These are phyloP conservation scores for Netelia virgata DNA, from an alignment of 2,888 invertebrate species.

Conservation along the genomic window DNA sequence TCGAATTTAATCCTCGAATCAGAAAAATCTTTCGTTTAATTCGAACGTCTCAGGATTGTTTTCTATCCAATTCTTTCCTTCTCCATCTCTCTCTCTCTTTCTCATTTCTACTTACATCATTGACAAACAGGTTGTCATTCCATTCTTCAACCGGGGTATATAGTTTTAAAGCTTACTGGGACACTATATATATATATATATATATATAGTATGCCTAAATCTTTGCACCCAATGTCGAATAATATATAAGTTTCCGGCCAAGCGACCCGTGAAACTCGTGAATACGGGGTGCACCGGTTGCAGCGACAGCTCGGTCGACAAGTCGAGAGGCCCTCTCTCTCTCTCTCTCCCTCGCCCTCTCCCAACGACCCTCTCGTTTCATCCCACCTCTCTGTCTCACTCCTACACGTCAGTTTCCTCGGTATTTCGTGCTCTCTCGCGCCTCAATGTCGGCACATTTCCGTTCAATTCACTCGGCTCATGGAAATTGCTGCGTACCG, in stretches of 20 bases:
- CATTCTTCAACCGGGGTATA: conserved; percentile 20
- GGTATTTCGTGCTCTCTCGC: conserved; percentile 26
- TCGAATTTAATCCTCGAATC: neutral
- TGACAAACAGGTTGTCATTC: neutral
- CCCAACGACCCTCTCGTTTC: conserved; percentile 25
- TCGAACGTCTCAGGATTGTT: neutral
- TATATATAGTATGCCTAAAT: too few species aligned
- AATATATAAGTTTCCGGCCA: conserved; percentile 80
- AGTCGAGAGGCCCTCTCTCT: conserved; percentile 66
- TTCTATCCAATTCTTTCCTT: neutral
- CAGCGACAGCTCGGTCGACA: conserved; percentile 83
- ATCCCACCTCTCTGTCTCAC: conserved; percentile 39
- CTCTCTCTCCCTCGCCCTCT: conserved; percentile 34
- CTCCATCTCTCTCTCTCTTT: neutral
- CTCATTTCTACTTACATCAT: conserved; percentile 1
- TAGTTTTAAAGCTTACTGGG: conserved; percentile 2
- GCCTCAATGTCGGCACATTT: conserved; percentile 70
- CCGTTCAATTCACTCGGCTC: conserved; percentile 79
- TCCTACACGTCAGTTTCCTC: conserved; percentile 7
- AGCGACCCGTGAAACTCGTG: conserved; percentile 81
- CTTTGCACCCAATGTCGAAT: conserved; percentile 48
- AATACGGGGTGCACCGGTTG: conserved; percentile 80
- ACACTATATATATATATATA: conserved; percentile 8
- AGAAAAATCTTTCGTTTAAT: neutral
- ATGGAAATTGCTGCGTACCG: conserved; percentile 78